Base-by-base conservation (phyloP, 2,113 vertebrate genomes). In the Catharus minimus region DNA sequence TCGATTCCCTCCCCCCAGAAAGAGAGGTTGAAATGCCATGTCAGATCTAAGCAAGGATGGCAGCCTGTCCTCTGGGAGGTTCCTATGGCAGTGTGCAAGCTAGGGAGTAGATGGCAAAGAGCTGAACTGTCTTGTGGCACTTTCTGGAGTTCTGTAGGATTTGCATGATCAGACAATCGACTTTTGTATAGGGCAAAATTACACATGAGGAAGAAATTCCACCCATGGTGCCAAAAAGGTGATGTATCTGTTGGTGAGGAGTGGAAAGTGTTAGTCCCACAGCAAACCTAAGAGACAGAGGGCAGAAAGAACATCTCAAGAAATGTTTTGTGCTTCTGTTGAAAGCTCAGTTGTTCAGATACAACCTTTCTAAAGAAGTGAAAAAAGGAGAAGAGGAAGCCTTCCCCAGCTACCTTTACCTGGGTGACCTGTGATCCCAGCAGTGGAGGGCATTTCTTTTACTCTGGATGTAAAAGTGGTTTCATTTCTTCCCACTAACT, bases 91-190 rank as follows among this genome's bases (percentile, higher is more conserved):
- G 44, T 58, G 53, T 83, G 53, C 71, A 85, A 52, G 50, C 28
- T 82, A 93, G 71, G 71, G 64, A 88, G 85, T 75, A 82, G 84
- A 62, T 94, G 74, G 66, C 50, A 50, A 90, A 58, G 85, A 79
- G 77, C 58, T 95, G 83, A 91, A 68, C 86, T 93, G 87, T 92
- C 71, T 72, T 91, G 91, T 92, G 91, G 90, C 94, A 91, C 88
- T 93, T 81, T 66, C 17, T 88, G 82, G 95, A 89, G 88, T 95
- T 95, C 88, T 62, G n/a, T 93, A 87, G 90, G 86, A 71, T 96
- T 96, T 96, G 93, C 95, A 82, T 96, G 90, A 92, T 69, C 95
- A 93, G 55, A 64, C 94, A 97, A 95, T 96, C 96, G 94, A 96
- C 87, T 96, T 96, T 88, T 96, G 82, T 91, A 65, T 69, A 30